Base-by-base conservation (phyloP, 2,797 vertebrate genomes). In the Anisognathus igniventris region DNA sequence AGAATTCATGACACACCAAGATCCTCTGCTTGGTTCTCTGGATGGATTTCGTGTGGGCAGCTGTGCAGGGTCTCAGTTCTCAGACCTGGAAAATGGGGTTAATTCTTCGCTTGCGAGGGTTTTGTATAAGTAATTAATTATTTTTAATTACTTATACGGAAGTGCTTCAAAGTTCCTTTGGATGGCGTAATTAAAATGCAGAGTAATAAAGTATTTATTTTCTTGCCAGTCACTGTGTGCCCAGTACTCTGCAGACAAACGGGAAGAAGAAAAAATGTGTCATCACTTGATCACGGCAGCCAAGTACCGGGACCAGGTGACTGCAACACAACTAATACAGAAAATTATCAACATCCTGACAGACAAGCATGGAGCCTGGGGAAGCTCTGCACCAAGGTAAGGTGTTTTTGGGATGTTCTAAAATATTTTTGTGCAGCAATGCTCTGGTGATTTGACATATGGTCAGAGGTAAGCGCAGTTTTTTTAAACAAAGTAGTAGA, bases 191-290 rank as follows among this genome's bases (percentile, higher is more conserved):
- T 31, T 74, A 56, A 68, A 81, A 31, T 9, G 6, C 22, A 42
- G 48, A 76, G 18, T 81, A 80, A 80, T 65, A 6, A 66, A 83
- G 31, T 58, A 22, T 61, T 76, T 79, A 1, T 88, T 96, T 95
- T 82, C 65, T 88, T 67, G 40, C 71, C 86, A 99, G 99, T 99
- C 99, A 8, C 96, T 98, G 56, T 99, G 98, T 93, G 99, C 99
- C 66, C 99, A 99, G 97, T 99, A 99, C 91, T 98, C 99, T 20
- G 98, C 99, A 33, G 99, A 99, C 93, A 99, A 99, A 94, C 97
- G 99, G 23, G 99, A 99, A 73, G 99, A 99, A 96, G 99, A 99
- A 97, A 99, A 99, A 97, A 99, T 99, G 99, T 99, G 99, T 65
- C 99, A 99, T 96, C 99, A 99, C 95, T 98, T 99, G 97, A 99